These are phyloP conservation scores for Callipepla squamata DNA, from an alignment of 2,113 vertebrate genomes.

Conservation along the genomic window DNA sequence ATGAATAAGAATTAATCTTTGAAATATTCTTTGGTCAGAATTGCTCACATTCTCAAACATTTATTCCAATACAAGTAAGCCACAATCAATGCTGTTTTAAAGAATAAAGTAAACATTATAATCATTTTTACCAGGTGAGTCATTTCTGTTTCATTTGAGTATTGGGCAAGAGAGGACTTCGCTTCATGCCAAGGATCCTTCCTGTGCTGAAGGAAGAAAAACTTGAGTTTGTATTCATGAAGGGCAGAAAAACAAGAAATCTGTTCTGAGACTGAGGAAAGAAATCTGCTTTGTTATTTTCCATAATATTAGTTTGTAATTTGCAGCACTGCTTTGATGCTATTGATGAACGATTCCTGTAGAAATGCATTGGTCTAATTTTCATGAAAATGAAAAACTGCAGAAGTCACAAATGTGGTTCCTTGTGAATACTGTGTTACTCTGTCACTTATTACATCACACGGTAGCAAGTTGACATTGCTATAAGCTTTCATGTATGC, in stretches of 20 bases:
- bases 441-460: not conserved
- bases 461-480: not conserved
- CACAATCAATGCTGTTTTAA: not conserved
- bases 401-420: not conserved
- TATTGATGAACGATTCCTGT: not conserved
- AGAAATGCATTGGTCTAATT: not conserved
- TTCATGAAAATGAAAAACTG: not conserved
- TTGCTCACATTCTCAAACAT: not conserved
- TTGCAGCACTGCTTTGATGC: not conserved
- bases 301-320: not conserved
- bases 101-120: not conserved
- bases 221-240: not conserved
- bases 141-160: not conserved
- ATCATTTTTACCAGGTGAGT: not conserved
- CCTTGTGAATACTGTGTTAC: rapidly evolving
- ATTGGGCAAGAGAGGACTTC: not conserved
- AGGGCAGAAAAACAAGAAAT: not conserved
- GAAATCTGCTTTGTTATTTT: not conserved
- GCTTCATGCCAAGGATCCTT: not conserved
- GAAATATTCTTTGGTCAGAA: not conserved
- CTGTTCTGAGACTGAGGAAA: not conserved
- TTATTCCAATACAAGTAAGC: not conserved
- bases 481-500: not conserved
- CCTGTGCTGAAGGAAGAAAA: not conserved
- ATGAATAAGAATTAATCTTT: not conserved